phyloP scores from a whole-genome alignment of 2,113 vertebrate species.

The Nettapus auritus region DNA sequence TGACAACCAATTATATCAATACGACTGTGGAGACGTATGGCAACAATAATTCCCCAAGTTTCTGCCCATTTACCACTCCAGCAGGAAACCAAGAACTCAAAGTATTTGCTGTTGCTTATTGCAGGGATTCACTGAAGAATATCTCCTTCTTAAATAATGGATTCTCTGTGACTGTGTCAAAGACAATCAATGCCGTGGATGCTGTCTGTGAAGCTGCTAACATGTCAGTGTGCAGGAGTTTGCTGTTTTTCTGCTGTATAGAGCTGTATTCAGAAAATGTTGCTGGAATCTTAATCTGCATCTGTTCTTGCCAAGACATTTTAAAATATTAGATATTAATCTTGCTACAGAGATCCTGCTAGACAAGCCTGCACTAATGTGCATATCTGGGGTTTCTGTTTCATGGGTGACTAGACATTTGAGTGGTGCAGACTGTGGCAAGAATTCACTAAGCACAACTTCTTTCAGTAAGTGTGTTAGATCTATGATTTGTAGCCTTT shows the following conservation, averaged over 20 bases:
- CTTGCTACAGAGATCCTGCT: not conserved
- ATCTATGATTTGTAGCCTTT: not conserved
- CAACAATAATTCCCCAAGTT: constrained; percentile 47
- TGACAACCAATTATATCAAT: constrained; percentile 56
- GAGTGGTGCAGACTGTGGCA: not conserved
- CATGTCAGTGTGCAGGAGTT: not conserved
- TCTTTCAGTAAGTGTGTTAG: not conserved
- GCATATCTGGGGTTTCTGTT: not conserved
- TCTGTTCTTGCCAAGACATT: constrained; percentile 12
- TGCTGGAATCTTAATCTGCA: not conserved
- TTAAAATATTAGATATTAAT: constrained; percentile 34
- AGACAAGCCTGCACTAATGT: not conserved
- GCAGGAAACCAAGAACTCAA: constrained; percentile 42
- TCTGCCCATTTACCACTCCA: constrained; percentile 45
- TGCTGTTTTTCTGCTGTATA: not conserved
- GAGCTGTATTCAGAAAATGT: constrained; percentile 15
- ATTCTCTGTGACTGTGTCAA: not conserved
- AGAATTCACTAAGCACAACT: constrained; percentile 5
- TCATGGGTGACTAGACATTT: not conserved
- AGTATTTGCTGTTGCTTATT: constrained; percentile 56
- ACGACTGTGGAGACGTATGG: constrained; percentile 42
- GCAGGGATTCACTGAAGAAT: constrained; percentile 11
- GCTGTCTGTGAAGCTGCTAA: constrained; percentile 18
- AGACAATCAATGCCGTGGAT: not conserved
- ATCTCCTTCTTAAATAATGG: constrained; percentile 14